These are phyloP conservation scores for Crenuchus spilurus DNA, from an alignment of 2,797 vertebrate genomes.

Conservation along the genomic window DNA sequence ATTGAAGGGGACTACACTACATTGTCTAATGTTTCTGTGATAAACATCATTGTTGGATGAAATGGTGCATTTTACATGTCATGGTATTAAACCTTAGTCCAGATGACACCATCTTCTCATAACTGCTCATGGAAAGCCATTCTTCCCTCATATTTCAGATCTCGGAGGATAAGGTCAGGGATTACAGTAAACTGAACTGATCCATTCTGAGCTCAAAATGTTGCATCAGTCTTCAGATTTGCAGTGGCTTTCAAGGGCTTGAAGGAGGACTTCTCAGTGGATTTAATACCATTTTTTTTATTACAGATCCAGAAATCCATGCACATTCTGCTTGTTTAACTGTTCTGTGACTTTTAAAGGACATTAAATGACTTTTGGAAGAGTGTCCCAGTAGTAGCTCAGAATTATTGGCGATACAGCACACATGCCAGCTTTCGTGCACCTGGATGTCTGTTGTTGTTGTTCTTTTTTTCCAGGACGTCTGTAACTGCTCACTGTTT, in stretches of 20 bases:
- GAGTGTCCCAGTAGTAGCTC: neutral
- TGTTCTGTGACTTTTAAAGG: slow-evolving; percentile 36
- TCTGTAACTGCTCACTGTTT: slow-evolving; percentile 55
- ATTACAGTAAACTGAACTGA: slow-evolving; percentile 44
- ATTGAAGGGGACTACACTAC: neutral
- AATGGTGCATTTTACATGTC: slow-evolving; percentile 39
- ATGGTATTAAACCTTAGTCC: slow-evolving; percentile 30
- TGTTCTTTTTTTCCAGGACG: slow-evolving; percentile 16
- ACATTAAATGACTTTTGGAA: slow-evolving; percentile 16
- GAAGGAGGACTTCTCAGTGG: slow-evolving; percentile 7
- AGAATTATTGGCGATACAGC: neutral
- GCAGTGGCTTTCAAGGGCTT: slow-evolving; percentile 22
- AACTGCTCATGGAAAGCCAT: slow-evolving; percentile 23
- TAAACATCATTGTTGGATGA: slow-evolving; percentile 31
- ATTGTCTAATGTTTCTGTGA: slow-evolving; percentile 18
- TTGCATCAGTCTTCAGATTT: slow-evolving; percentile 38
- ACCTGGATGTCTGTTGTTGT: slow-evolving; percentile 11
- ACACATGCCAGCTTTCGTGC: neutral
- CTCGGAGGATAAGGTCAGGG: slow-evolving; percentile 41
- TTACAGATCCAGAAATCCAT: slow-evolving; percentile 17
- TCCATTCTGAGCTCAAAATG: slow-evolving; percentile 29
- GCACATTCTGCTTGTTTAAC: slow-evolving; percentile 16
- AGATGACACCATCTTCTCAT: slow-evolving; percentile 19
- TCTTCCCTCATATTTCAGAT: slow-evolving; percentile 43
- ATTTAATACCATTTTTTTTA: slow-evolving; percentile 17